A percentile compares a stretch with the other conserved stretches of the same genome.
Evolutionary conservation across 2,888 invertebrate genomes (phyloP).

Genomic region (Argyresthia goedartella): DNA sequence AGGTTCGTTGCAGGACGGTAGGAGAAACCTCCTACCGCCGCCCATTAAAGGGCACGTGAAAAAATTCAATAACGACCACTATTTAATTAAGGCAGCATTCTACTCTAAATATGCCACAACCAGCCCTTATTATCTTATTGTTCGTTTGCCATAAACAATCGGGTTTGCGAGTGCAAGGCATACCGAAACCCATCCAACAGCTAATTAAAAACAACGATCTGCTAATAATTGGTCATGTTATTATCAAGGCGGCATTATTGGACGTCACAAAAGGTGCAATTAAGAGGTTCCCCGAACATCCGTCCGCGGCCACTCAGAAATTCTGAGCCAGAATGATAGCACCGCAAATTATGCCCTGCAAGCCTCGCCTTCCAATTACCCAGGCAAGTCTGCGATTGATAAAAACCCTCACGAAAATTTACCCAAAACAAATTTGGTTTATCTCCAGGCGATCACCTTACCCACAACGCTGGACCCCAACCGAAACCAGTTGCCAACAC

Average conservation of each 20-base stretch:
- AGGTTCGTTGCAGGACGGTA: too few relatives aligned
- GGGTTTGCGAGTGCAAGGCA: too few relatives aligned
- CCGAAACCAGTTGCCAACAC: conserved; percentile 16
- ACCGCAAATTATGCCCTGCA: conserved; percentile 58
- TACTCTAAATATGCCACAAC: too few relatives aligned
- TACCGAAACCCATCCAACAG: conserved; percentile 26
- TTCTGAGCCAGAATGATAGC: conserved; percentile 42
- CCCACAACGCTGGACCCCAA: conserved; percentile 23
- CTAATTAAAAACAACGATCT: conserved; percentile 58
- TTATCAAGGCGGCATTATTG: conserved; percentile 62
- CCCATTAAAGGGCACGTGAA: too few relatives aligned
- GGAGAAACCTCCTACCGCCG: too few relatives aligned
- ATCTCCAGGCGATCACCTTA: conserved; percentile 32
- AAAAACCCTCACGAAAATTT: conserved; percentile 42
- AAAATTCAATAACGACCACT: too few relatives aligned
- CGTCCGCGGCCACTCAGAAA: conserved; percentile 46
- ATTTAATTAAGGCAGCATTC: too few relatives aligned
- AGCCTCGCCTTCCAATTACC: conserved; percentile 56
- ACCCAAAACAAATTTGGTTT: conserved; percentile 57
- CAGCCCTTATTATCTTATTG: too few relatives aligned
- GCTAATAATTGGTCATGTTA: conserved; percentile 59
- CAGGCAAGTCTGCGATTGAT: conserved; percentile 47
- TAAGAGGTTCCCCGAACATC: conserved; percentile 68
- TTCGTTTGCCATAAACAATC: too few relatives aligned
- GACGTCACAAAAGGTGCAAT: conserved; percentile 65